Percentiles rank a stretch among this genome's conserved stretches.
phyloP scores from a whole-genome alignment of 1,140 invertebrate genomes.

The Zelostemma sp. region DNA sequence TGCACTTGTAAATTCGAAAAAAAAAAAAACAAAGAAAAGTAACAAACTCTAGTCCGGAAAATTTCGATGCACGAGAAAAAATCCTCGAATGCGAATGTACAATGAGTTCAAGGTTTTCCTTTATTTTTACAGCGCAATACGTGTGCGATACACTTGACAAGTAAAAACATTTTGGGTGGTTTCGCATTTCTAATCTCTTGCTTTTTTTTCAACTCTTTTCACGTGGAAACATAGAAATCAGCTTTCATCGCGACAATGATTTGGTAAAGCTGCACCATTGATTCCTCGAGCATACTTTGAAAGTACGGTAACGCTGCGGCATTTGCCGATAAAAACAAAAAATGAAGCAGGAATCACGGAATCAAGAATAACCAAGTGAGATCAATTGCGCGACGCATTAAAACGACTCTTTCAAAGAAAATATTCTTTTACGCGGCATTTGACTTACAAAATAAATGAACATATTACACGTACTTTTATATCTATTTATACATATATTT shows the following conservation, averaged over 20 bases:
- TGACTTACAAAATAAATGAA: constrained; percentile 24
- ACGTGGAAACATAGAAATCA: constrained; percentile 35
- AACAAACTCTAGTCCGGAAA: constrained; percentile 28
- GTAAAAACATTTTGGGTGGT: constrained; percentile 30
- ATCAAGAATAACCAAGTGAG: constrained; percentile 33
- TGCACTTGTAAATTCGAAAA: constrained; percentile 12
- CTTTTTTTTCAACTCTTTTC: constrained; percentile 9
- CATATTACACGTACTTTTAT: constrained; percentile 8
- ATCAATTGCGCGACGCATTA: constrained; percentile 32
- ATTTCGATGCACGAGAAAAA: constrained; percentile 14
- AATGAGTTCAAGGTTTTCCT: not conserved
- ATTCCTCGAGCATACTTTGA: constrained; percentile 39
- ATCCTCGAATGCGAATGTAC: not conserved
- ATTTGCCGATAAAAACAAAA: constrained; percentile 10
- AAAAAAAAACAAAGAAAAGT: constrained; percentile 13
- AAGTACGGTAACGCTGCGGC: constrained; percentile 16
- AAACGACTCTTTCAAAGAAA: constrained; percentile 15
- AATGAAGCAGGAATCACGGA: constrained; percentile 31
- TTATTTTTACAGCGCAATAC: constrained; percentile 8
- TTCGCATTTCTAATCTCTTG: not conserved
- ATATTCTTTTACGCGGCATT: constrained; percentile 8
- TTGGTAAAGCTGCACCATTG: constrained; percentile 52
- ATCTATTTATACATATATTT: constrained; percentile 6
- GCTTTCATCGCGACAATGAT: constrained; percentile 41
- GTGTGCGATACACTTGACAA: constrained; percentile 20